A percentile compares a stretch with the other conserved stretches of the same genome.
Conservation (phyloP, 2,888 invertebrate genomes). For the Micropterix aruncella region DNA sequence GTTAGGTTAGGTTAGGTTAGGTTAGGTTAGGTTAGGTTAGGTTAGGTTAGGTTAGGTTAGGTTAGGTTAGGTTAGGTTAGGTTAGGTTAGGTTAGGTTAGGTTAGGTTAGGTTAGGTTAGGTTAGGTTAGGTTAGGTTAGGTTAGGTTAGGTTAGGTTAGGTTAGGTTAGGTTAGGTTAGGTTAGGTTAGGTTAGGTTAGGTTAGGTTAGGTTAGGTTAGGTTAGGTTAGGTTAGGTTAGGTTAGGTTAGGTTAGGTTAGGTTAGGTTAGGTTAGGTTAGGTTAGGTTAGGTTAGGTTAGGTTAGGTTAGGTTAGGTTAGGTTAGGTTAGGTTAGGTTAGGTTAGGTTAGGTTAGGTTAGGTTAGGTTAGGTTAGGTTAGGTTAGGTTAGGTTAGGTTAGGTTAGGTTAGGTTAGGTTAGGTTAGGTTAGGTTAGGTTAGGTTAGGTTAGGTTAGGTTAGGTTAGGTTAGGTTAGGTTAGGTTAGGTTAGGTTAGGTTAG, state of each 20-base stretch:
- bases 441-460: not conserved
- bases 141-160: constrained; percentile 1
- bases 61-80: constrained; percentile 15
- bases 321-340: not conserved
- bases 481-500: constrained; percentile 8
- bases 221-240: not conserved
- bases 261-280: constrained; percentile 1
- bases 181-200: not conserved
- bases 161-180: not conserved
- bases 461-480: constrained; percentile 11
- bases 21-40: constrained; percentile 13
- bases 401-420: not conserved
- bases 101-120: constrained; percentile 14
- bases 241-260: not conserved
- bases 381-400: not conserved
- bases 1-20: constrained; percentile 10
- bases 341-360: not conserved
- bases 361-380: not conserved
- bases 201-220: not conserved
- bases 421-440: constrained; percentile 2
- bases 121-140: not conserved
- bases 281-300: not conserved
- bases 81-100: constrained; percentile 15
- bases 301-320: not conserved
- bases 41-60: constrained; percentile 14